phyloP scores from a whole-genome alignment of 1,140 invertebrate genomes.

The Leptonema lineaticorne region DNA sequence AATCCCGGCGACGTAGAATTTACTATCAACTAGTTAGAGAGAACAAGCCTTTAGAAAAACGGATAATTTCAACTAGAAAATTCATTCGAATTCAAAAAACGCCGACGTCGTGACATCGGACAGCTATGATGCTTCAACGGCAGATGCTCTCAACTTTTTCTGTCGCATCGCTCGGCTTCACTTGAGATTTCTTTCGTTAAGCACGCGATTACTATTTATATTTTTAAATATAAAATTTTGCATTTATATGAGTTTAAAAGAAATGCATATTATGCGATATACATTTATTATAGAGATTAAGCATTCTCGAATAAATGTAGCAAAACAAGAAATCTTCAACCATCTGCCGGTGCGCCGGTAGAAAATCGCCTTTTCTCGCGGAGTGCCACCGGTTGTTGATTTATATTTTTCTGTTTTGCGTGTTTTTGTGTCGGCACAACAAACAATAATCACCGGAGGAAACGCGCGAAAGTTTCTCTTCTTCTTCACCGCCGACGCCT shows the following conservation, averaged over 20 bases:
- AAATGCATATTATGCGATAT: too few species aligned
- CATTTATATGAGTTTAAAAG: too few species aligned
- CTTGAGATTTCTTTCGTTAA: too few species aligned
- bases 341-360: too few species aligned
- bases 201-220: neutral
- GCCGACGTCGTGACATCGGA: neutral
- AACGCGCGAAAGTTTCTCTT: constrained; percentile 16
- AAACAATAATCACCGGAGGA: constrained; percentile 18
- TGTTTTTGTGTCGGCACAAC: constrained; percentile 8
- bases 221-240: neutral
- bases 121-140: neutral
- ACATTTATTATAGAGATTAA: too few species aligned
- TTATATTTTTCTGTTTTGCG: constrained; percentile 13
- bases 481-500: constrained; percentile 7
- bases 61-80: too few species aligned
- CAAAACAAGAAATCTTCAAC: too few species aligned
- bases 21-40: neutral
- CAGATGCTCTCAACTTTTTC: neutral
- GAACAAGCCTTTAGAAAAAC: too few species aligned
- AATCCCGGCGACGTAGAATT: neutral
- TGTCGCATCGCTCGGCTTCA: too few species aligned
- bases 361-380: too few species aligned
- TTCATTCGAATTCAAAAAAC: too few species aligned
- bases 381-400: neutral
- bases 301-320: neutral